Evolutionary conservation across 2,113 vertebrate species (phyloP), one percentile per base, ranked within the genome.

Genomic region (Cebus imitator): DNA sequence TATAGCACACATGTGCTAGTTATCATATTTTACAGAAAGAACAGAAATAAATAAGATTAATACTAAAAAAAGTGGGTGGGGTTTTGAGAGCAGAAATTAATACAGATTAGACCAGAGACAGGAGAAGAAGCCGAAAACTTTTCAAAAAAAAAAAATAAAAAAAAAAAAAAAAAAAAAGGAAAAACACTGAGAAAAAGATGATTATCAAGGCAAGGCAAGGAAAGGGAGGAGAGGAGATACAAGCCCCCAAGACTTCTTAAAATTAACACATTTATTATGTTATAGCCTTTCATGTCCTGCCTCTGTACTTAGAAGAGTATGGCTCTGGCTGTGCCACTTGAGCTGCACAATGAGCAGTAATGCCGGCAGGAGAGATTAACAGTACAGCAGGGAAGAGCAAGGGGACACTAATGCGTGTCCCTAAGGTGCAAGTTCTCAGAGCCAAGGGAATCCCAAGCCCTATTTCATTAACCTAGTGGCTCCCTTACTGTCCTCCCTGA

Each of bases 391-490:
- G 45, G 43, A 32, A 87, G 6, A 40, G 4, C 61, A 93, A 96
- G 81, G 80, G 32, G 61, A 40, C 0, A 27, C 64, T 96, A 94
- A 96, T 50, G 88, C 84, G 75, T 75, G 70, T 84, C 76, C 88
- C 93, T 82, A 37, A 70, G 61, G n/a, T 27, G 13, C 66, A 10
- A 14, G 55, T 32, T 55, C 73, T 80, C 84, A 81, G 72, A 68
- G 68, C 20, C 83, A 32, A 35, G 84, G n/a, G 35, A 40, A 76
- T 45, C 78, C 37, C 14, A 48, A 90, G 70, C 37, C 80, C 93
- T 70, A 48, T 80, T 94, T 81, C 97, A 95, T 94, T 97, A 97
- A 88, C 96, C 93, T 43, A 52, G 32, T 90, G 76, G 55, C 91
- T 91, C 40, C 32, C 30, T 20, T 75, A 87, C 76, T 75, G n/a